phyloP scores from a whole-genome alignment of 2,113 vertebrate genomes.

The Carassius gibelio region DNA sequence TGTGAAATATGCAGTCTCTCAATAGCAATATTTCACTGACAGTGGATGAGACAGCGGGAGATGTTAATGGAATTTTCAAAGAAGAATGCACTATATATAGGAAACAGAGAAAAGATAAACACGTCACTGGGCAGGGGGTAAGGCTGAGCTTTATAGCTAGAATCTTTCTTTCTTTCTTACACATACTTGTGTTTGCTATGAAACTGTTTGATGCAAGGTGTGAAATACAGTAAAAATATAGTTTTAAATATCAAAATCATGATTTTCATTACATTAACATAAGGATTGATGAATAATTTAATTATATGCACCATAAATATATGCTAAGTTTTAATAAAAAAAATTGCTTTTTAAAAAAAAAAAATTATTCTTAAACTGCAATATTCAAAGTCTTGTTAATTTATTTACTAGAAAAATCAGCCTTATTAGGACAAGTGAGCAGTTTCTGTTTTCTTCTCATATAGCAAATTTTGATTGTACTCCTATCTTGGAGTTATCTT shows the following conservation, averaged over 20 bases:
- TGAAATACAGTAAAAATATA: background rate
- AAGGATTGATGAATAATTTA: background rate
- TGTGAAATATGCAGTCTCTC: slow-evolving; percentile 2
- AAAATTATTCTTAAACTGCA: background rate
- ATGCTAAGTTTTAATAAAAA: no score
- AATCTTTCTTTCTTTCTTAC: background rate
- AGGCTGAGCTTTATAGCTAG: background rate
- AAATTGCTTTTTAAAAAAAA: no score
- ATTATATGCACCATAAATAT: background rate
- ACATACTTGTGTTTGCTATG: background rate
- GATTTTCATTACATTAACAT: background rate
- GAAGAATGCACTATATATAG: slow-evolving; percentile 12
- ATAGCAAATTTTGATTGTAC: background rate
- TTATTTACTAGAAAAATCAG: background rate
- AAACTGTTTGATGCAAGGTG: no score
- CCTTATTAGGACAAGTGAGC: background rate
- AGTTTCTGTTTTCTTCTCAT: background rate
- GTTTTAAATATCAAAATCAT: background rate
- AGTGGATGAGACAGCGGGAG: slow-evolving; percentile 4
- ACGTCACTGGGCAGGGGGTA: background rate
- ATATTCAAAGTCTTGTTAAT: background rate
- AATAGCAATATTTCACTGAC: slow-evolving; percentile 31
- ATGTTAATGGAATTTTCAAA: slow-evolving; percentile 31
- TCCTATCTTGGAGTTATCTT: background rate
- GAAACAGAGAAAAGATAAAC: slow-evolving; percentile 6